Evolutionary conservation across 2,888 invertebrate species (phyloP).

Genomic region (Phytoseiulus persimilis): DNA sequence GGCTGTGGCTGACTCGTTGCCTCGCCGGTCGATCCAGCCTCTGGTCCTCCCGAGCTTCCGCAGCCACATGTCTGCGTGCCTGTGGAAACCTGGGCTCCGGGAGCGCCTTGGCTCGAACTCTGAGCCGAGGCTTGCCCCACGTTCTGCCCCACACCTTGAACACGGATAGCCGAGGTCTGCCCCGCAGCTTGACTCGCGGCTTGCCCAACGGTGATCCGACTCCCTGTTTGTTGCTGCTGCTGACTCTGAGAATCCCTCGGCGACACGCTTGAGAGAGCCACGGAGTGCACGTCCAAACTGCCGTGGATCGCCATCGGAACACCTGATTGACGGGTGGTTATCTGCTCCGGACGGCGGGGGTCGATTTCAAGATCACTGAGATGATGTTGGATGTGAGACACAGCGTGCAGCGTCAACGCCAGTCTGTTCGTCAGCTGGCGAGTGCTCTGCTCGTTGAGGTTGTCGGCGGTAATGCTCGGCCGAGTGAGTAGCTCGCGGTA

Average conservation of each 20-base stretch:
- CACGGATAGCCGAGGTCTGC: background rate
- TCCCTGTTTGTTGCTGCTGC: background rate
- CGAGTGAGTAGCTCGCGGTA: conserved; percentile 16
- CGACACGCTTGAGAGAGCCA: conserved; percentile 13
- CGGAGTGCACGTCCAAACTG: conserved; percentile 38
- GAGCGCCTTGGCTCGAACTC: background rate
- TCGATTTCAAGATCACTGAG: conserved; percentile 28
- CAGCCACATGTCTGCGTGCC: background rate
- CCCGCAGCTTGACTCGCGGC: conserved; percentile 41
- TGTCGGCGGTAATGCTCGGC: background rate
- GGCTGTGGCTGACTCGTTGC: background rate
- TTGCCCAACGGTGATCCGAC: conserved; percentile 23
- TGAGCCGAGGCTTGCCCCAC: conserved; percentile 12
- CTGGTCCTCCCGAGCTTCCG: background rate
- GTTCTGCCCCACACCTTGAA: conserved; percentile 39
- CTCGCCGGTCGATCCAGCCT: background rate
- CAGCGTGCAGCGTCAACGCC: background rate
- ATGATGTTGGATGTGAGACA: conserved; percentile 14
- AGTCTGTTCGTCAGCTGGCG: background rate
- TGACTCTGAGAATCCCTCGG: background rate
- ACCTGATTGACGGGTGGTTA: conserved; percentile 11
- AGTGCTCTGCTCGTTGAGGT: background rate
- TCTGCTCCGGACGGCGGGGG: conserved; percentile 36
- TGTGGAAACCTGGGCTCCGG: background rate
- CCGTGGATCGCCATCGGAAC: conserved; percentile 37